These are phyloP conservation scores for Prionailurus viverrinus DNA, from an alignment of 2,113 vertebrate species.

Conservation along the genomic window DNA sequence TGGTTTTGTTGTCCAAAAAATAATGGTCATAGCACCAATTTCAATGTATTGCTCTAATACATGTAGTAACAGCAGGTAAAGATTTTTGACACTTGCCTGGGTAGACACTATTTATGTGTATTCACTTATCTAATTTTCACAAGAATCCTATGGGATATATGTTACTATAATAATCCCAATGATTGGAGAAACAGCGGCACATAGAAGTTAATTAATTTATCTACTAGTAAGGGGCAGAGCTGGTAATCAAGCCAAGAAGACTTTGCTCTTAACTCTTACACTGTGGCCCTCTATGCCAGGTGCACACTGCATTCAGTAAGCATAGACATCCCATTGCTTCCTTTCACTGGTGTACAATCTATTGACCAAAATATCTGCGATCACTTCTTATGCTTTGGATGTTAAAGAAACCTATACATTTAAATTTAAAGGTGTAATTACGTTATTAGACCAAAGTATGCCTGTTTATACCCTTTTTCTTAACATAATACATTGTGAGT, in stretches of 20 bases:
- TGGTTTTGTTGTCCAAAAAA: not conserved
- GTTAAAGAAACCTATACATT: not conserved
- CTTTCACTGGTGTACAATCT: not conserved
- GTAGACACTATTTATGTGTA: not conserved
- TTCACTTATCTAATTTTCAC: not conserved
- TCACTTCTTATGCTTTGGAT: not conserved
- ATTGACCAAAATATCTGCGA: not conserved
- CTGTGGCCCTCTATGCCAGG: not conserved
- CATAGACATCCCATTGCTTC: not conserved
- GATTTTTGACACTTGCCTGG: not conserved
- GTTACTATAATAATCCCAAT: not conserved
- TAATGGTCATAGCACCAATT: not conserved
- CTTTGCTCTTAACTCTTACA: not conserved
- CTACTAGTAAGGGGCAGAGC: not conserved
- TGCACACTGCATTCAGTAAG: not conserved
- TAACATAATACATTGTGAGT: not conserved
- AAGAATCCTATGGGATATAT: not conserved
- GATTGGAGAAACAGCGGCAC: not conserved
- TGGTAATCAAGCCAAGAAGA: not conserved
- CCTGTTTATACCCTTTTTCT: not conserved
- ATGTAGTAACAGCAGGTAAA: not conserved
- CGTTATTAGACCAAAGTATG: constrained; percentile 7
- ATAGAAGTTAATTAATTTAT: not conserved
- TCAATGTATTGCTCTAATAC: not conserved
- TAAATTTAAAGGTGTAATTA: not conserved